These are phyloP conservation scores for Apus apus DNA, from an alignment of 2,113 vertebrate species.

Conservation along the genomic window DNA sequence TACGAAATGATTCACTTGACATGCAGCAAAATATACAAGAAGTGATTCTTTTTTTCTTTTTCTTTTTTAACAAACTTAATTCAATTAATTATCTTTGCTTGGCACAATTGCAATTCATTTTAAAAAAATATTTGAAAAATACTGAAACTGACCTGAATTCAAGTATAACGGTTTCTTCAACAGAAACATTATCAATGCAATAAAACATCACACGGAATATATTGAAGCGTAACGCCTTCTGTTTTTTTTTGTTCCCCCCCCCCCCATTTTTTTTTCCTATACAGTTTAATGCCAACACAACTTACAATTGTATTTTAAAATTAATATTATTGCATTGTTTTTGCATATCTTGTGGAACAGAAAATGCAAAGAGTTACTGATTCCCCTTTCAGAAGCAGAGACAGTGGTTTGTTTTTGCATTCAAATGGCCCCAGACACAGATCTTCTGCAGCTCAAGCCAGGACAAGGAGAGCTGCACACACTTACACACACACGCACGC, in stretches of 20 bases:
- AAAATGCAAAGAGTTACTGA: conserved; percentile 83
- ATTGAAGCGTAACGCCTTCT: conserved; percentile 77
- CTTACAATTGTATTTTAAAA: conserved; percentile 80
- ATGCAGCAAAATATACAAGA: conserved; percentile 89
- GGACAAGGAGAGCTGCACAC: conserved; percentile 50
- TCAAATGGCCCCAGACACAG: conserved; percentile 67
- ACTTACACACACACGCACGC: conserved; percentile 10
- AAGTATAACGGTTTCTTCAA: conserved; percentile 94
- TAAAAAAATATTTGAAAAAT: conserved; percentile 90
- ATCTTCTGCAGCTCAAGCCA: conserved; percentile 52
- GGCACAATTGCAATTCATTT: conserved; percentile 84
- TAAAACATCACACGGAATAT: conserved; percentile 86
- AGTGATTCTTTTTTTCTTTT: conserved; percentile 67
- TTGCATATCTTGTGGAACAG: conserved; percentile 99
- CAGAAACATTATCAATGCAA: conserved; percentile 89
- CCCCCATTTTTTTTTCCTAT: conserved; percentile 71
- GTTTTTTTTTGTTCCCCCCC: conserved; percentile 9
- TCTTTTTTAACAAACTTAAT: conserved; percentile 80
- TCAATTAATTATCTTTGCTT: conserved; percentile 79
- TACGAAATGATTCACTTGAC: conserved; percentile 88
- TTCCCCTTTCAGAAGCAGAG: conserved; percentile 80
- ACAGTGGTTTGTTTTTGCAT: conserved; percentile 79
- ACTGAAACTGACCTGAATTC: conserved; percentile 95
- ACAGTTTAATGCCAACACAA: conserved; percentile 84
- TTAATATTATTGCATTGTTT: conserved; percentile 99